Evolutionary conservation across 2,888 invertebrate genomes (phyloP).

Genomic region (Folsomia manolachei): DNA sequence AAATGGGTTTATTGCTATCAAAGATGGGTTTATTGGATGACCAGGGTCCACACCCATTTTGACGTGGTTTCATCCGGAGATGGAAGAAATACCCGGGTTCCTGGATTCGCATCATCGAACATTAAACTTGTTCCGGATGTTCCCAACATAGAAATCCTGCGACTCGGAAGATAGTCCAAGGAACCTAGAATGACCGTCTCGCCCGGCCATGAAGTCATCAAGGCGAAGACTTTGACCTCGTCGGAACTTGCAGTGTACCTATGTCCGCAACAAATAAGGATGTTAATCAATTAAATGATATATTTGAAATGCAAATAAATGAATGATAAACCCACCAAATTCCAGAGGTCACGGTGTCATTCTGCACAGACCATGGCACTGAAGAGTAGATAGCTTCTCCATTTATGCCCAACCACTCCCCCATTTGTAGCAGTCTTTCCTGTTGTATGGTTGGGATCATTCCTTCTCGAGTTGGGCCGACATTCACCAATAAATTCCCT

Average conservation of each 20-base stretch:
- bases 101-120: background rate
- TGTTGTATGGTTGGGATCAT: slow-evolving; percentile 55
- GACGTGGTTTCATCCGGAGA: slow-evolving; percentile 28
- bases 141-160: slow-evolving; percentile 26
- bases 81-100: slow-evolving; percentile 5
- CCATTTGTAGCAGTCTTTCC: slow-evolving; percentile 55
- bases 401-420: slow-evolving; percentile 55
- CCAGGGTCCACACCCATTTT: slow-evolving; percentile 47
- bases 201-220: slow-evolving; percentile 54
- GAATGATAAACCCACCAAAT: no score
- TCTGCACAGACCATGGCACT: slow-evolving; percentile 65
- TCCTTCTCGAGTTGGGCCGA: slow-evolving; percentile 56
- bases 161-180: slow-evolving; percentile 47
- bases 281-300: no score
- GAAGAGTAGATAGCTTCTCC: slow-evolving; percentile 55
- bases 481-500: slow-evolving; percentile 55
- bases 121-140: background rate
- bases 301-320: background rate
- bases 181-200: slow-evolving; percentile 43
- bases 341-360: slow-evolving; percentile 67
- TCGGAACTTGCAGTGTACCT: slow-evolving; percentile 42
- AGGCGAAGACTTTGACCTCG: slow-evolving; percentile 53
- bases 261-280: background rate
- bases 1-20: no score
- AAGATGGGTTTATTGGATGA: no score